Evolutionary conservation across 1,140 invertebrate genomes (phyloP).

Genomic region (Gonatopus flavifemur): DNA sequence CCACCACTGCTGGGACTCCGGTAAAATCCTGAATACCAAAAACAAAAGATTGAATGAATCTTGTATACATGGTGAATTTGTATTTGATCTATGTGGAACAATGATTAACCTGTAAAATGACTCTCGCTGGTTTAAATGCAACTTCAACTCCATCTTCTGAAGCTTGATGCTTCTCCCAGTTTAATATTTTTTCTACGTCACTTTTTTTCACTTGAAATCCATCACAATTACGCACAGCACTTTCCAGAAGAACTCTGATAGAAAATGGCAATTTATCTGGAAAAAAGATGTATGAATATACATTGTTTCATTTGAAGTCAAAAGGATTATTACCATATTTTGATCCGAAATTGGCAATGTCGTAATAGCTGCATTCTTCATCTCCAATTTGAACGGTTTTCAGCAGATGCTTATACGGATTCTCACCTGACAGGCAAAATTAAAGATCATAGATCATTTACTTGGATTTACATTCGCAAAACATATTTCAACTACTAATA

Average conservation of each 20-base stretch:
- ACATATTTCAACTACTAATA: slow-evolving; percentile 16
- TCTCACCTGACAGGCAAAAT: slow-evolving; percentile 65
- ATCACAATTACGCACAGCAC: slow-evolving; percentile 94
- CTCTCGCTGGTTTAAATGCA: slow-evolving; percentile 92
- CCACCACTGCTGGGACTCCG: slow-evolving; percentile 97
- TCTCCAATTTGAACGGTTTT: slow-evolving; percentile 69
- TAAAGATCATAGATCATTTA: too few relatives aligned
- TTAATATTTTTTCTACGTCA: slow-evolving; percentile 90
- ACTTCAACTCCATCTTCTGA: slow-evolving; percentile 81
- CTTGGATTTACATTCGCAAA: too few relatives aligned
- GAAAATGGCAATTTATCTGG: slow-evolving; percentile 87
- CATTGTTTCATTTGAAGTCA: not conserved
- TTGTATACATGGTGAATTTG: not conserved
- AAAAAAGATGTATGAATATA: slow-evolving; percentile 22
- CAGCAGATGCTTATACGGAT: slow-evolving; percentile 72
- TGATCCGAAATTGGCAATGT: slow-evolving; percentile 67
- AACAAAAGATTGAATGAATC: slow-evolving; percentile 7
- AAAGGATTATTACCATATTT: slow-evolving; percentile 73
- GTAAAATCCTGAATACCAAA: slow-evolving; percentile 76
- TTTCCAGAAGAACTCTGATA: slow-evolving; percentile 91
- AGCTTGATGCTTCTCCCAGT: slow-evolving; percentile 82
- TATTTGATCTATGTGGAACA: not conserved
- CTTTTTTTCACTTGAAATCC: slow-evolving; percentile 84
- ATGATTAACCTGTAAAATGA: slow-evolving; percentile 82
- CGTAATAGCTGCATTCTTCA: slow-evolving; percentile 74